Evolutionary conservation across 2,797 vertebrate species (phyloP).

Genomic region (Myiotriccus ornatus): DNA sequence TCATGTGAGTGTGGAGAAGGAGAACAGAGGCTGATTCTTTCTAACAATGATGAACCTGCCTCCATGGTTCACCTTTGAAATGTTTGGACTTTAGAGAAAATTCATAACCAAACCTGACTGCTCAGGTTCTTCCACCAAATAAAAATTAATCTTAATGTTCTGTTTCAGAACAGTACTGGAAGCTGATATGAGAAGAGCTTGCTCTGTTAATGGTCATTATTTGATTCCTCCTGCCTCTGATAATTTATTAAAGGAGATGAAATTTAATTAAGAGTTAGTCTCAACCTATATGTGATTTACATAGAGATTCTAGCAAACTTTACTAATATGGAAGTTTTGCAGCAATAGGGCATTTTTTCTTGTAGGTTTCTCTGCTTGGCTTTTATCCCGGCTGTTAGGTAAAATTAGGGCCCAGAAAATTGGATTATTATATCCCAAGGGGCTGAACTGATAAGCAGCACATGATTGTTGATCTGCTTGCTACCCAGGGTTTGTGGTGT

Average conservation of each 20-base stretch:
- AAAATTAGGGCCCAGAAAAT: constrained; percentile 90
- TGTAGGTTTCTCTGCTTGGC: constrained; percentile 73
- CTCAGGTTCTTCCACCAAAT: neutral
- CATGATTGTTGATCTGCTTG: constrained; percentile 82
- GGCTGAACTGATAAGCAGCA: constrained; percentile 80
- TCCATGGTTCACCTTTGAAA: neutral
- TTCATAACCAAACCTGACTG: neutral
- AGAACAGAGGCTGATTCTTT: constrained; percentile 15
- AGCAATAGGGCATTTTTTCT: constrained; percentile 53
- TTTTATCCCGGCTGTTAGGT: constrained; percentile 76
- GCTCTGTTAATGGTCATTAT: neutral
- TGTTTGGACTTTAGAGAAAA: neutral
- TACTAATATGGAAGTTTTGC: constrained; percentile 25
- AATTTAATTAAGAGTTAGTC: constrained; percentile 34
- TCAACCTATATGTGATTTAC: constrained; percentile 33
- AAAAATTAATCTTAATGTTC: constrained; percentile 1
- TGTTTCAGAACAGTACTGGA: neutral
- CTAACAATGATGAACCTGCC: neutral
- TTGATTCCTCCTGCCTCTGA: neutral
- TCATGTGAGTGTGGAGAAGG: neutral
- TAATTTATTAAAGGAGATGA: constrained; percentile 3
- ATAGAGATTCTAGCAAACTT: constrained; percentile 47
- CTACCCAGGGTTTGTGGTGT: constrained; percentile 62
- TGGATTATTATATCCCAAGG: constrained; percentile 82
- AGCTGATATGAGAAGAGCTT: neutral